These are phyloP conservation scores for Leptinotarsa defecta DNA, from an alignment of 1,140 invertebrate genomes.

Conservation along the genomic window DNA sequence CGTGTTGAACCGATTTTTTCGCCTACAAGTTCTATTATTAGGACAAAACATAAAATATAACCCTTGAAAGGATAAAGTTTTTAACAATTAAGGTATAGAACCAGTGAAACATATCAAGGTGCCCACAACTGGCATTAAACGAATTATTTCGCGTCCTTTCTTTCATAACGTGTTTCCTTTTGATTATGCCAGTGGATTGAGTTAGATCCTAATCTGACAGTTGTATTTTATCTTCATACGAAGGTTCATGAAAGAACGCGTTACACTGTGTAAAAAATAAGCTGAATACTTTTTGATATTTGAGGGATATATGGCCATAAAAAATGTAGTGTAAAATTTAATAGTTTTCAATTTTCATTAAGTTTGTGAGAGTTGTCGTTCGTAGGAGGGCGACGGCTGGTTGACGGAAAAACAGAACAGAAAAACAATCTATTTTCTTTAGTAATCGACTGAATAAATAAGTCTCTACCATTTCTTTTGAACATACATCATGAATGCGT, in stretches of 20 bases:
- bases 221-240: constrained; percentile 12
- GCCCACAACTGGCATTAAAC: constrained; percentile 27
- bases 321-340: too few species aligned
- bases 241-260: neutral
- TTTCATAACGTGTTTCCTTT: constrained; percentile 26
- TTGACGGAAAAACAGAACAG: too few species aligned
- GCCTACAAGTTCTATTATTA: neutral
- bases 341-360: too few species aligned
- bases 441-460: too few species aligned
- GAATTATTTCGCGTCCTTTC: constrained; percentile 26
- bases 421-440: too few species aligned
- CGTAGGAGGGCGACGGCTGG: too few species aligned
- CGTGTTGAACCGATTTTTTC: neutral
- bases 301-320: too few species aligned
- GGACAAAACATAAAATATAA: constrained; percentile 11
- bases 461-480: too few species aligned
- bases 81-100: constrained; percentile 2
- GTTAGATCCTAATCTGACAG: constrained; percentile 31
- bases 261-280: neutral
- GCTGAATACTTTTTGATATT: too few species aligned
- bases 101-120: constrained; percentile 6
- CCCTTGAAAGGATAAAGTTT: constrained; percentile 14
- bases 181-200: constrained; percentile 15
- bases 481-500: too few species aligned
- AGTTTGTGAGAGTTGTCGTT: too few species aligned